Evolutionary conservation across 2,888 invertebrate species (phyloP), one percentile per base, ranked within the genome.

Genomic region (Callinectes sapidus): DNA sequence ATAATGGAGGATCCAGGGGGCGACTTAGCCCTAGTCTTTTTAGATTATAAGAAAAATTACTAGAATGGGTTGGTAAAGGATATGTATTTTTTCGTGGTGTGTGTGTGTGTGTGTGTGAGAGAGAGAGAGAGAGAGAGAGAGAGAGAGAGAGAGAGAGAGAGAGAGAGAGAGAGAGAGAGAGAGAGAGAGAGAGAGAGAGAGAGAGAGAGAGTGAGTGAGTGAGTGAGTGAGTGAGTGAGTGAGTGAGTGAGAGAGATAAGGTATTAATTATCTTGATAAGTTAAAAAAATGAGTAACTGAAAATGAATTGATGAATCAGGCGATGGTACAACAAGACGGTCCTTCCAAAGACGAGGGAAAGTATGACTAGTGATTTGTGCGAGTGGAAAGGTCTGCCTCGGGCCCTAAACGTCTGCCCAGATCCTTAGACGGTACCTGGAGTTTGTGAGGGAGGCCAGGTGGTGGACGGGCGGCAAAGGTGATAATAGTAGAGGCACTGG

Each of bases 291-390:
- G 35, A 16, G 16, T 81, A 81, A 81, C 35, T 32, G 35, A 81
- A 77, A 35, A 54, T 28, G 32, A n/a, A 71, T 54, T 90, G 90
- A 90, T 90, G n/a, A 77, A 77, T 42, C 28, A 14, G 32, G 14
- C 48, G n/a, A 18, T 8, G 28, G 90, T 90, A 81, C 54, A 90
- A 81, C 48, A 54, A 90, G 32, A n/a, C 23, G n/a, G 77, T 42
- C 81, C 48, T 71, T 77, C 48, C 77, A n/a, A 23, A 42, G 91
- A 91, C 55, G 87, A 91, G 87, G 91, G 87, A 86, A 86, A 91
- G 91, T 66, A 91, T 86, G 91, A 91, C 61, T 54, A 39, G 86
- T 87, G 91, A 90, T 77, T 77, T 90, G 71, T 77, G 87, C 35
- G 86, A 32, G 28, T 39, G 71, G 87, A 87, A 61, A 91, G 91